Conservation (phyloP, 2,113 vertebrate species). For the Prolemur simus region DNA sequence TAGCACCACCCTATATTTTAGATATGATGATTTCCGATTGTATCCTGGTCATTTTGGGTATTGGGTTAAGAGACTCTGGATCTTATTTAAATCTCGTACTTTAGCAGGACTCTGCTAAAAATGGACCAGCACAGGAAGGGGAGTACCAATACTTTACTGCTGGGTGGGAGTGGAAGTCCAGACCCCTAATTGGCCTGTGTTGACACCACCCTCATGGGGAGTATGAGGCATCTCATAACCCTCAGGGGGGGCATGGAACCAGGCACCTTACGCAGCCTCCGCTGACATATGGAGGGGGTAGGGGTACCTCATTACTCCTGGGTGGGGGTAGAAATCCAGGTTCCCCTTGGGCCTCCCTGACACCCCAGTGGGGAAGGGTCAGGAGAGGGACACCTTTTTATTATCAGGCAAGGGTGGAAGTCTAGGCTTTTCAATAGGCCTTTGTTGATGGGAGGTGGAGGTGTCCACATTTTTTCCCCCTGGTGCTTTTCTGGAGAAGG, state of each 20-base stretch:
- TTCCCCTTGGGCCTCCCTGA: not conserved
- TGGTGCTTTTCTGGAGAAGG: not conserved
- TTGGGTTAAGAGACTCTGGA: not conserved
- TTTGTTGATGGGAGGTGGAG: not conserved
- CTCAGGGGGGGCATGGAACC: not conserved
- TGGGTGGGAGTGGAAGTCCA: not conserved
- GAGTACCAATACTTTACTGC: not conserved
- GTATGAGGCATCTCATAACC: not conserved
- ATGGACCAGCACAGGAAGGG: not conserved
- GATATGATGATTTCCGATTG: not conserved
- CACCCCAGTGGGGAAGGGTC: not conserved
- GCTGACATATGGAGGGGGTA: not conserved
- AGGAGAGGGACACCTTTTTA: not conserved
- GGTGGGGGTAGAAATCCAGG: not conserved
- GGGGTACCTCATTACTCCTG: not conserved
- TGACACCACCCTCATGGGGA: not conserved
- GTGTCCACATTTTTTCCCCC: accelerated
- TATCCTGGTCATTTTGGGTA: not conserved
- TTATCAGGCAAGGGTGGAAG: not conserved
- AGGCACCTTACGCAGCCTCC: not conserved
- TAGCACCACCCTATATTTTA: not conserved
- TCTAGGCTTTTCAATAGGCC: not conserved
- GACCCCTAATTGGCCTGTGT: not conserved
- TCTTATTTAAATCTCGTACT: not conserved
- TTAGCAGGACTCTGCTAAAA: not conserved